Percentiles rank a stretch among this genome's conserved stretches.
Evolutionary conservation across 2,113 vertebrate genomes (phyloP).

Genomic region (Serilophus lunatus): DNA sequence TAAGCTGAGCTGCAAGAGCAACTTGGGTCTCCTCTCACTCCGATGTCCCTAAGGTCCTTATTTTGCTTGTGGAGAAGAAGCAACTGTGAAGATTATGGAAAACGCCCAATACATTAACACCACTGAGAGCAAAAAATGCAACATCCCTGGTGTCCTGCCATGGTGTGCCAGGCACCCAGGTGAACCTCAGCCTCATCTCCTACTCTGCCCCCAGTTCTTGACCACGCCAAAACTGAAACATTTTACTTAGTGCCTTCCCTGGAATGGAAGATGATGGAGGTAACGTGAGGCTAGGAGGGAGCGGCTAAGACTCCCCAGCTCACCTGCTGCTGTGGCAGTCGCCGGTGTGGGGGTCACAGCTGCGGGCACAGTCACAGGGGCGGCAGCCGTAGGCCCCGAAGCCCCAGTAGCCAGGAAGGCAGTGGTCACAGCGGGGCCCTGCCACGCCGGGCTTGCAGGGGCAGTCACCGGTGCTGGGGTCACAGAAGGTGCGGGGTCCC

Average conservation of each 20-base stretch:
- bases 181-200: neutral
- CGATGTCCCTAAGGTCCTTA: neutral
- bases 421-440: slow-evolving; percentile 85
- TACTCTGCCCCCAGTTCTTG: neutral
- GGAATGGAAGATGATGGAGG: fast-evolving
- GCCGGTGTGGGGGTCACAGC: slow-evolving; percentile 88
- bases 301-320: neutral
- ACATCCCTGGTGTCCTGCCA: fast-evolving
- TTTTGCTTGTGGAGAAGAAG: neutral
- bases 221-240: neutral
- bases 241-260: neutral
- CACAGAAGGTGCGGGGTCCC: slow-evolving; percentile 77
- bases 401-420: slow-evolving; percentile 96
- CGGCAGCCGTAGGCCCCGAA: slow-evolving; percentile 89
- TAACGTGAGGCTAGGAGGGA: neutral
- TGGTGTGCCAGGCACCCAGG: neutral
- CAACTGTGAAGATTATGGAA: neutral
- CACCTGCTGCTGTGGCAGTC: slow-evolving; percentile 86
- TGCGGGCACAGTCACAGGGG: slow-evolving; percentile 89
- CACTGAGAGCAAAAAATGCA: neutral
- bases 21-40: neutral
- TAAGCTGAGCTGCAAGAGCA: neutral
- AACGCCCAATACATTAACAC: neutral
- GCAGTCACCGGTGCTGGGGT: slow-evolving; percentile 89
- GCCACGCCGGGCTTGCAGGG: slow-evolving; percentile 93